Evolutionary conservation across 2,797 vertebrate genomes (phyloP).

Genomic region (Pampus argenteus): DNA sequence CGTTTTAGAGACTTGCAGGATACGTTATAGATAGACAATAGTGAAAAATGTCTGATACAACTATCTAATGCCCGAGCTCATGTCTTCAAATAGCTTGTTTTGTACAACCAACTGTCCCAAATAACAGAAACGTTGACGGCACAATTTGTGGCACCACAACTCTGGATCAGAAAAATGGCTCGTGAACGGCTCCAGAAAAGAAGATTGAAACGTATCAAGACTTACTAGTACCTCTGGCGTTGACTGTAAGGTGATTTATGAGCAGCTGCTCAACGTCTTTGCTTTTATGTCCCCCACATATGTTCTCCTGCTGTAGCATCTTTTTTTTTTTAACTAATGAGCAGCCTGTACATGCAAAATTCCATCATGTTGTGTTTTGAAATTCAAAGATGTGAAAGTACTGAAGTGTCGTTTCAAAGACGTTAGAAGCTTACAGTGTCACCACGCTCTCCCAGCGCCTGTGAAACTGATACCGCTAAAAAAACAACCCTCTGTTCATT

Average conservation of each 20-base stretch:
- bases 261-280: slow-evolving; percentile 37
- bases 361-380: neutral
- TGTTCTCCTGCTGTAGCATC: slow-evolving; percentile 8
- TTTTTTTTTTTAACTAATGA: neutral
- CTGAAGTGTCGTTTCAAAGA: slow-evolving; percentile 18
- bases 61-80: neutral
- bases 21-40: neutral
- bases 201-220: neutral
- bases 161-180: no score
- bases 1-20: neutral
- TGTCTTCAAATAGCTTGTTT: neutral
- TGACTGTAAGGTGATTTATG: slow-evolving; percentile 36
- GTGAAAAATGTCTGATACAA: neutral
- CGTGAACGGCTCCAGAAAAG: neutral
- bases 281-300: slow-evolving; percentile 6
- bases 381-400: neutral
- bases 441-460: slow-evolving; percentile 18
- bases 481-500: neutral
- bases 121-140: neutral
- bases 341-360: neutral
- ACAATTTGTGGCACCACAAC: no score
- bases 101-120: neutral
- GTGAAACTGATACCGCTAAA: slow-evolving; percentile 30
- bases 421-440: slow-evolving; percentile 22
- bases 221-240: slow-evolving; percentile 6